Conservation (phyloP, 1,140 invertebrate genomes). For the Drosophila orena region DNA sequence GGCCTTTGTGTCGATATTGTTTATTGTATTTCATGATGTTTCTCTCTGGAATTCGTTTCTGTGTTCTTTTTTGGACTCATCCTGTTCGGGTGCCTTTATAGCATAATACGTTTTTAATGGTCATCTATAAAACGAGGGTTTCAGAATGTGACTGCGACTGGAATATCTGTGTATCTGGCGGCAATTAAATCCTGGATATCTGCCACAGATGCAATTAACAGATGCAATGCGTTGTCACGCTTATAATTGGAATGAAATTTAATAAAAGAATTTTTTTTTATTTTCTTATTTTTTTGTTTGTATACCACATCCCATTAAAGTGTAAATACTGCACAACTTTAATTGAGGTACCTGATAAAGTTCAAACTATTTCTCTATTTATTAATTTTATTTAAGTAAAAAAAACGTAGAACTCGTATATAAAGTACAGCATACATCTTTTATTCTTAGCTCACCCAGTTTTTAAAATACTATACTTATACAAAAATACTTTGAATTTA, state of each 20-base stretch:
- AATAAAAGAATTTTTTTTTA: neutral
- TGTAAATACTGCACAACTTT: neutral
- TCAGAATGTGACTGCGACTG: constrained; percentile 3
- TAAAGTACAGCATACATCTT: too few species aligned
- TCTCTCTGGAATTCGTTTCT: constrained; percentile 23
- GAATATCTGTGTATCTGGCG: constrained; percentile 24
- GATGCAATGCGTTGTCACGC: constrained; percentile 8
- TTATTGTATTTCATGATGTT: constrained; percentile 70
- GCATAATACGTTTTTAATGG: constrained; percentile 74
- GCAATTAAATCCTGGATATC: constrained; percentile 53
- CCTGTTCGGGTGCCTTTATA: constrained; percentile 45
- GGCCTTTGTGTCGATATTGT: constrained; percentile 72
- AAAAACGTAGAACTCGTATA: too few species aligned
- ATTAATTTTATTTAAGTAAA: too few species aligned
- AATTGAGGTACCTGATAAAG: neutral
- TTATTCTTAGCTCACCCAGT: too few species aligned
- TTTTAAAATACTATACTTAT: too few species aligned
- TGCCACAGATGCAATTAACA: neutral
- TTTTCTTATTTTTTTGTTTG: neutral
- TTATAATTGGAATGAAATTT: constrained; percentile 8
- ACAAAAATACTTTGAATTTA: too few species aligned
- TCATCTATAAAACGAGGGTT: constrained; percentile 38
- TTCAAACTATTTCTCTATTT: too few species aligned
- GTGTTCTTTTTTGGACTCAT: neutral
- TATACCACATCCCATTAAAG: neutral